These are phyloP conservation scores for Tachina lurida DNA, from an alignment of 2,888 invertebrate genomes.

Conservation along the genomic window DNA sequence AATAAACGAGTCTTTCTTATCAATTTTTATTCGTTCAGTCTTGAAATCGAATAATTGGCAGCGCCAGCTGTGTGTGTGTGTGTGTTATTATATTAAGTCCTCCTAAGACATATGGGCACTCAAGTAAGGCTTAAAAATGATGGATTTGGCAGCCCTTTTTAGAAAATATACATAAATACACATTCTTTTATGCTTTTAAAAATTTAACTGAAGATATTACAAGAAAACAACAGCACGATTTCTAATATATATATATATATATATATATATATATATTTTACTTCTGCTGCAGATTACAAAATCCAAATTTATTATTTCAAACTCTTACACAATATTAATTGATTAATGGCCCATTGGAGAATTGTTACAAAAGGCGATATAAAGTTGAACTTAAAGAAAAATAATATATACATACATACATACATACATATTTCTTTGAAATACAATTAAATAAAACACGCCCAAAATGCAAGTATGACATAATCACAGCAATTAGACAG, in stretches of 20 bases:
- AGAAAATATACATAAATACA: too few relatives aligned
- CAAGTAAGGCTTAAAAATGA: not conserved
- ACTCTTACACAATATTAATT: constrained; percentile 31
- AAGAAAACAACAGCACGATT: not conserved
- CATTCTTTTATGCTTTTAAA: too few relatives aligned
- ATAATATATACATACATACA: not conserved
- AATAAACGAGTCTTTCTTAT: too few relatives aligned
- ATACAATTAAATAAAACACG: constrained; percentile 64
- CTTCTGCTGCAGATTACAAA: constrained; percentile 14
- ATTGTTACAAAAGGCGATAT: constrained; percentile 11
- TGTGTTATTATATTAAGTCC: too few relatives aligned
- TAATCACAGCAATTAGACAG: constrained; percentile 66
- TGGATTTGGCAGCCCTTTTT: not conserved
- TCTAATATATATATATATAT: too few relatives aligned
- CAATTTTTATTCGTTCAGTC: too few relatives aligned
- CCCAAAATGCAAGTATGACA: constrained; percentile 64
- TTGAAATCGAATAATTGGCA: too few relatives aligned
- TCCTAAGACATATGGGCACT: too few relatives aligned
- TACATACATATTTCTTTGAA: constrained; percentile 17
- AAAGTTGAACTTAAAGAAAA: not conserved
- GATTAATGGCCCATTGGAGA: constrained; percentile 38
- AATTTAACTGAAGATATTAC: too few relatives aligned
- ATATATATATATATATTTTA: not conserved
- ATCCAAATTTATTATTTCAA: constrained; percentile 2
- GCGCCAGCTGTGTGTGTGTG: too few relatives aligned